Conservation (phyloP, 2,113 vertebrate species). For the Vanacampus margaritifer region DNA sequence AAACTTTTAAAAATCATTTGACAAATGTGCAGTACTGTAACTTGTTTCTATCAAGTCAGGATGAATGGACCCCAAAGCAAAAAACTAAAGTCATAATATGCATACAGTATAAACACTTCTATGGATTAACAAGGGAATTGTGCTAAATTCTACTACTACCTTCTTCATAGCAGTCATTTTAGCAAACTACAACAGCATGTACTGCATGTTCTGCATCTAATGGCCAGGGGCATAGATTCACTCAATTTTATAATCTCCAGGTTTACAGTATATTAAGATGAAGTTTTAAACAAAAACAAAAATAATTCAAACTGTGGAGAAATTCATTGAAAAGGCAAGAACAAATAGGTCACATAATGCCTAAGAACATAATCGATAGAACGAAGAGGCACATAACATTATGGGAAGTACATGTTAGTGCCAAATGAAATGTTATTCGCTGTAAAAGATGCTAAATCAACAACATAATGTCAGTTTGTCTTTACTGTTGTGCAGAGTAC, state of each 20-base stretch:
- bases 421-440: neutral
- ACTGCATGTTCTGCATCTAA: neutral
- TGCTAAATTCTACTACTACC: neutral
- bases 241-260: neutral
- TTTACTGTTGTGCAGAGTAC: too few relatives aligned
- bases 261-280: too few relatives aligned
- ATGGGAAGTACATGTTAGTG: neutral
- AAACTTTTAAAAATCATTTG: neutral
- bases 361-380: too few relatives aligned
- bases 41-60: neutral
- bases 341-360: too few relatives aligned
- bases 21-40: neutral
- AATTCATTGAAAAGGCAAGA: too few relatives aligned
- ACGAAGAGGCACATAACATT: neutral
- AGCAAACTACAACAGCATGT: neutral
- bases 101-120: neutral
- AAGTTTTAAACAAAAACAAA: too few relatives aligned
- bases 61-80: neutral
- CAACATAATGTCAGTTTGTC: too few relatives aligned
- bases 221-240: neutral
- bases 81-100: neutral
- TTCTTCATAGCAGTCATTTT: neutral
- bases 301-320: too few relatives aligned
- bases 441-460: neutral
- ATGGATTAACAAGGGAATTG: neutral